Evolutionary conservation across 2,888 invertebrate species (phyloP).

Genomic region (Diadromus collaris): DNA sequence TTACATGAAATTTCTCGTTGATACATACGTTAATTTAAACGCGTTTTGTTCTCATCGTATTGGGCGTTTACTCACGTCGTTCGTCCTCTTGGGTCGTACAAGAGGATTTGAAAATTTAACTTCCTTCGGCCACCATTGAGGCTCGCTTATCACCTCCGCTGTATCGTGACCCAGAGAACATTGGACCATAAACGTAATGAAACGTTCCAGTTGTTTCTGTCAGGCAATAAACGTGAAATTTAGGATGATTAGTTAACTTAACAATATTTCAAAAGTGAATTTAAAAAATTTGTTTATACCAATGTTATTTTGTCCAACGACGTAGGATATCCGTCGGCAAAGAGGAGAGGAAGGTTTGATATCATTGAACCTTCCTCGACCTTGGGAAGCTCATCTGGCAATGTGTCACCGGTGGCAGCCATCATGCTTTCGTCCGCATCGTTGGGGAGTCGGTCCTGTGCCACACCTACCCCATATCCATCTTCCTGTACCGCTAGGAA

Average conservation of each 20-base stretch:
- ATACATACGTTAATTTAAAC: not conserved
- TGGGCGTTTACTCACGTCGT: slow-evolving; percentile 77
- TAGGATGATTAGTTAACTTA: not conserved
- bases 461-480: slow-evolving; percentile 73
- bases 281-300: slow-evolving; percentile 63
- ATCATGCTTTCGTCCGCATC: slow-evolving; percentile 73
- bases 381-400: slow-evolving; percentile 66
- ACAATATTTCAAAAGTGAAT: not conserved
- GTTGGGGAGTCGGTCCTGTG: slow-evolving; percentile 70
- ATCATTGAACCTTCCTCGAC: slow-evolving; percentile 82
- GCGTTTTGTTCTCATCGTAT: not conserved
- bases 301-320: slow-evolving; percentile 84
- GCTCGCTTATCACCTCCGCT: slow-evolving; percentile 82
- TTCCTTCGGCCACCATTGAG: slow-evolving; percentile 88
- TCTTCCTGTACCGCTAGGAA: slow-evolving; percentile 75
- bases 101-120: slow-evolving; percentile 85
- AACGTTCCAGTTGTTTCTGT: slow-evolving; percentile 84
- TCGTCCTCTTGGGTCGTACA: slow-evolving; percentile 81
- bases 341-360: slow-evolving; percentile 87
- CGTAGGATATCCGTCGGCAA: slow-evolving; percentile 87
- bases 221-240: slow-evolving; percentile 40
- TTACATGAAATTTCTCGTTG: slow-evolving; percentile 3
- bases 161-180: slow-evolving; percentile 87
- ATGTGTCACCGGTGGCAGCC: slow-evolving; percentile 71
- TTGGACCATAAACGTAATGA: slow-evolving; percentile 89